Evolutionary conservation across 2,113 vertebrate species (phyloP).

Genomic region (Misgurnus anguillicaudatus): DNA sequence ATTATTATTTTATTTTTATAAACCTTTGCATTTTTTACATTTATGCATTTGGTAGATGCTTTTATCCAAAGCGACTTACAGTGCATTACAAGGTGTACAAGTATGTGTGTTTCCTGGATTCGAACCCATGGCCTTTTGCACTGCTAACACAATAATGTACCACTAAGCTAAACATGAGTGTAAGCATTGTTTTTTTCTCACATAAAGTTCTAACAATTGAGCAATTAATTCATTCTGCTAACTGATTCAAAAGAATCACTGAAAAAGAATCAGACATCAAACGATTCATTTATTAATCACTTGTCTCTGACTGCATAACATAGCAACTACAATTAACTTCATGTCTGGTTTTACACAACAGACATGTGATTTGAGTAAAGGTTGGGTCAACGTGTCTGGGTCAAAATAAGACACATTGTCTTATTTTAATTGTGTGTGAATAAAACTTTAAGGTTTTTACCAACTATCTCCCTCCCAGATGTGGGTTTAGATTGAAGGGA

Average conservation of each 20-base stretch:
- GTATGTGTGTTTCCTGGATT: too few species aligned
- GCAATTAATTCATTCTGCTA: background rate
- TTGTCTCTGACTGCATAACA: background rate
- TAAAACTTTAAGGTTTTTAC: background rate
- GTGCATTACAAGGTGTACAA: too few species aligned
- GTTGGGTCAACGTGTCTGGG: background rate
- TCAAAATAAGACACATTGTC: background rate
- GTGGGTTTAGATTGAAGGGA: slow-evolving; percentile 2
- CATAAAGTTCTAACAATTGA: background rate
- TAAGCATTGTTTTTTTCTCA: background rate
- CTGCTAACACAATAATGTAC: too few species aligned
- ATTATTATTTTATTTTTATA: too few species aligned
- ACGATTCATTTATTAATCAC: background rate
- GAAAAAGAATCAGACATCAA: background rate
- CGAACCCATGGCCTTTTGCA: too few species aligned
- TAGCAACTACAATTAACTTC: background rate
- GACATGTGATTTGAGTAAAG: slow-evolving; percentile 1
- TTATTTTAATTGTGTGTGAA: slow-evolving; percentile 33
- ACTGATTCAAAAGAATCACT: background rate
- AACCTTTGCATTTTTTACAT: too few species aligned
- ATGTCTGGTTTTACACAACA: background rate
- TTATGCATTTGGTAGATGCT: too few species aligned
- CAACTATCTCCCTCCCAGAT: slow-evolving; percentile 17
- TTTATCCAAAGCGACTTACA: too few species aligned
- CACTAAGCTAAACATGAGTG: too few species aligned